These are phyloP conservation scores for Harpegnathos saltator DNA, from an alignment of 1,140 invertebrate species.

Conservation along the genomic window DNA sequence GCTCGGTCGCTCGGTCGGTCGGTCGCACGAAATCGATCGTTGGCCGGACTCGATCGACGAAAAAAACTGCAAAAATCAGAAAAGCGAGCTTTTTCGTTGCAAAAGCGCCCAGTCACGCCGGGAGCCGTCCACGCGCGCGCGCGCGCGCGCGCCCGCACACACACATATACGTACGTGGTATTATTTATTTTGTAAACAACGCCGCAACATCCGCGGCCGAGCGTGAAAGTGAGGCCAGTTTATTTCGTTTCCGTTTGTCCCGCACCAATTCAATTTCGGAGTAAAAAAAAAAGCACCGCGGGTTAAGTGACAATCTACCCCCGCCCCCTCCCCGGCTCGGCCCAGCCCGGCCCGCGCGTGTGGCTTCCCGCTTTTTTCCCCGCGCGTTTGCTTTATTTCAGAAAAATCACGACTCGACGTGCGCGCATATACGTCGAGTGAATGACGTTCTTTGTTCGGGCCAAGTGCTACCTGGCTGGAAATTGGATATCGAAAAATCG, in stretches of 20 bases:
- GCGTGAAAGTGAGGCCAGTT: slow-evolving; percentile 70
- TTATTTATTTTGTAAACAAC: slow-evolving; percentile 71
- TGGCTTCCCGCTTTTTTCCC: slow-evolving; percentile 42
- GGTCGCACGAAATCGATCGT: slow-evolving; percentile 49
- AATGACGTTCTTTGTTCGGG: slow-evolving; percentile 27
- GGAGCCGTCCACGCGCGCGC: background rate
- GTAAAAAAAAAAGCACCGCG: slow-evolving; percentile 47
- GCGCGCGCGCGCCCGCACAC: too few relatives aligned
- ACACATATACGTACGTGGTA: slow-evolving; percentile 55
- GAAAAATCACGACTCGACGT: slow-evolving; percentile 48
- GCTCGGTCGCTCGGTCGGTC: too few relatives aligned
- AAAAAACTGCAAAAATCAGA: slow-evolving; percentile 55
- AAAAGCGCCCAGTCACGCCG: slow-evolving; percentile 27
- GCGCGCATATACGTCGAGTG: background rate
- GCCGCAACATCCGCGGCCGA: slow-evolving; percentile 44
- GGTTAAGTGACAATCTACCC: slow-evolving; percentile 58
- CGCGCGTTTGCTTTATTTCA: slow-evolving; percentile 50
- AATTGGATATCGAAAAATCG: background rate
- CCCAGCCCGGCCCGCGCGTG: too few relatives aligned
- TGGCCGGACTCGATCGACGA: slow-evolving; percentile 21
- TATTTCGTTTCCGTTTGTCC: slow-evolving; percentile 56
- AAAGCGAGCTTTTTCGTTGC: slow-evolving; percentile 35
- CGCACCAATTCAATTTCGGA: slow-evolving; percentile 54
- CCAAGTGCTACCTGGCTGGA: background rate
- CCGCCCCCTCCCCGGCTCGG: background rate